These are phyloP conservation scores for Theonella swinhoei DNA, from an alignment of 37 sponge, comb jelly and placozoan genomes.

Conservation along the genomic window DNA sequence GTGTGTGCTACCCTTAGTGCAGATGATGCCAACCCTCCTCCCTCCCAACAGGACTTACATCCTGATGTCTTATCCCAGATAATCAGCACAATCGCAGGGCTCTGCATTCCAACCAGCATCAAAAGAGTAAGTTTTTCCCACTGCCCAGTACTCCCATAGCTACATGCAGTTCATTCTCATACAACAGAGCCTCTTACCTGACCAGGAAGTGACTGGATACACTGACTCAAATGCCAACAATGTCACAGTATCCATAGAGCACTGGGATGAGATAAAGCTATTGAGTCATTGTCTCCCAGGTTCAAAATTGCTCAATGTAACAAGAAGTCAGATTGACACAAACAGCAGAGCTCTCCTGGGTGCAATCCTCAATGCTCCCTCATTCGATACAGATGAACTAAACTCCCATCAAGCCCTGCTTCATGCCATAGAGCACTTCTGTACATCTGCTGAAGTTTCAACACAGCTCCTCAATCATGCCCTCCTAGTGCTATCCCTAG, in stretches of 20 bases:
- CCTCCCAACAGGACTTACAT: not conserved
- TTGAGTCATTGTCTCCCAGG: not conserved
- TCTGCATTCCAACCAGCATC: not conserved
- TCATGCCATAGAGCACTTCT: conserved; percentile 49
- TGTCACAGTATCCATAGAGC: not conserved
- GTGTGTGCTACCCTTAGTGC: not conserved
- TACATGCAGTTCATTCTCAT: not conserved
- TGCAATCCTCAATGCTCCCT: not conserved
- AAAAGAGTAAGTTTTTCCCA: not conserved
- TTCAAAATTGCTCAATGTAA: not conserved
- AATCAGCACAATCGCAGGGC: not conserved
- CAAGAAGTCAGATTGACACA: not conserved
- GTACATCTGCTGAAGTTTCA: not conserved
- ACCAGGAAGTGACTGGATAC: not conserved
- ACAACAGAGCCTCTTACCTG: not conserved
- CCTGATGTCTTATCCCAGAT: not conserved
- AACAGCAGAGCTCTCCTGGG: not conserved
- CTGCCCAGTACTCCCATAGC: not conserved
- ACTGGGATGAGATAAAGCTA: not conserved
- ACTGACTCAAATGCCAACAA: not conserved
- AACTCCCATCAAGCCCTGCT: conserved; percentile 2
- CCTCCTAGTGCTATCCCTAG: conserved; percentile 50
- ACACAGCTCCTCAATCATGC: conserved; percentile 10
- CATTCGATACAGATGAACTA: not conserved
- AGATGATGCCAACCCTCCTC: not conserved